Conservation (phyloP, 2,113 vertebrate genomes). For the Labeo rohita region DNA sequence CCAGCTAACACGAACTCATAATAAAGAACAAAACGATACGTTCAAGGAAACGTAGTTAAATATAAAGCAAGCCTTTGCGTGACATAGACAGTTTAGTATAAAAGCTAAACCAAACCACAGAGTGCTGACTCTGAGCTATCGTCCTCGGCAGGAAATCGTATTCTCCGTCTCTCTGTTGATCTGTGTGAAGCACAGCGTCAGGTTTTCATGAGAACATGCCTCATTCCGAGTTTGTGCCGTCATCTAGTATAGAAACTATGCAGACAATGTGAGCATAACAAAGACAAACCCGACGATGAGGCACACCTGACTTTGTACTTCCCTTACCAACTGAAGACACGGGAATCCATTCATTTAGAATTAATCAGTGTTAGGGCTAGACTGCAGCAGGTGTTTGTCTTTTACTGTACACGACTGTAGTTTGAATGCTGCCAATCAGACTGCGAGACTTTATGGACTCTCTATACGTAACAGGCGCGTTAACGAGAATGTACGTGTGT, state of each 20-base stretch:
- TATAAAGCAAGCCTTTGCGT: not conserved
- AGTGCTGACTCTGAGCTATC: not conserved
- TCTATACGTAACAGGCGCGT: not conserved
- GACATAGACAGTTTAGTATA: not conserved
- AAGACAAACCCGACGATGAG: not conserved
- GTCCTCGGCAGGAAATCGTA: not conserved
- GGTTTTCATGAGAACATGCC: not conserved
- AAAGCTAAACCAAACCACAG: not conserved
- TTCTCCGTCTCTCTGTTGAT: not conserved
- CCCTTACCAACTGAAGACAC: not conserved
- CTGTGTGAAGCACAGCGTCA: not conserved
- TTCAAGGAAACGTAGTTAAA: not conserved
- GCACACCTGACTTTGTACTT: slow-evolving; percentile 22
- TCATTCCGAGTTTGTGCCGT: slow-evolving; percentile 22
- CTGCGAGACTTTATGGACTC: not conserved
- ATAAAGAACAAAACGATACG: not conserved
- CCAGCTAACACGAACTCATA: not conserved
- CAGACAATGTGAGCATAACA: slow-evolving; percentile 30
- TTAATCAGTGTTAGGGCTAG: not conserved
- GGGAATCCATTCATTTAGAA: not conserved
- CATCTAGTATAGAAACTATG: slow-evolving; percentile 32
- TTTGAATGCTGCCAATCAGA: not conserved
- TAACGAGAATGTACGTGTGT: not conserved
- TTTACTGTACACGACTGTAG: not conserved
- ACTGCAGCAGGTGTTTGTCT: not conserved